These are phyloP conservation scores for Atractosteus spatula DNA, from an alignment of 2,113 vertebrate species.

Conservation along the genomic window DNA sequence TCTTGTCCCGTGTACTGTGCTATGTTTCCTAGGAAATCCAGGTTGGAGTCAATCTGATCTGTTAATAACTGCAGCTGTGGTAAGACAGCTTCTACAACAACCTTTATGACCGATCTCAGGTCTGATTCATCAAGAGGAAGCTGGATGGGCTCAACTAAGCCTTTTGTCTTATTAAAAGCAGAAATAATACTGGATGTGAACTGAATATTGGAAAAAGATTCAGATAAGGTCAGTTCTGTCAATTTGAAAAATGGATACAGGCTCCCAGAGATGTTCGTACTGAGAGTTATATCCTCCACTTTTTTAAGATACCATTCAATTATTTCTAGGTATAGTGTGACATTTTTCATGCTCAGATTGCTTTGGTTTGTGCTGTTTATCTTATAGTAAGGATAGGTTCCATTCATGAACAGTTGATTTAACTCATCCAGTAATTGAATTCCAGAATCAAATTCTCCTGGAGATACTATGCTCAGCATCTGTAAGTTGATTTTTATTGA, in stretches of 20 bases:
- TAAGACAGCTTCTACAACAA: not conserved
- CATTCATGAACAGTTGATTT: constrained; percentile 34
- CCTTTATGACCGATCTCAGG: constrained; percentile 21
- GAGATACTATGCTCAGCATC: constrained; percentile 36
- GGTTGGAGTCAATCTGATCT: not conserved
- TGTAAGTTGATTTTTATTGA: constrained; percentile 50
- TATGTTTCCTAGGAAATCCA: too few species aligned
- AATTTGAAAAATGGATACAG: constrained; percentile 45
- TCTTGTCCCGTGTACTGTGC: too few species aligned
- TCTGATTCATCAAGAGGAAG: constrained; percentile 46
- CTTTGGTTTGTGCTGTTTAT: constrained; percentile 35
- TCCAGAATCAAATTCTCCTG: constrained; percentile 48
- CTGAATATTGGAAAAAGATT: constrained; percentile 41
- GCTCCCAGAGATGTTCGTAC: constrained; percentile 36
- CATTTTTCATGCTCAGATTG: constrained; percentile 17
- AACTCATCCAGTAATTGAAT: constrained; percentile 53
- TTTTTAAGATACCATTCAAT: constrained; percentile 57
- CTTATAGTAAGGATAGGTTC: constrained; percentile 30
- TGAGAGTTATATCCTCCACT: constrained; percentile 50
- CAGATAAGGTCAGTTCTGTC: constrained; percentile 47
- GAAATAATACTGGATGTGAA: constrained; percentile 29
- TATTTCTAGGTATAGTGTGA: constrained; percentile 41
- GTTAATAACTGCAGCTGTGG: not conserved
- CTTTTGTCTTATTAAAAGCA: constrained; percentile 35
- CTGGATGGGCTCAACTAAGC: constrained; percentile 36